These are phyloP conservation scores for Scomberomorus guttatus DNA, from an alignment of 2,797 vertebrate species.

Conservation along the genomic window DNA sequence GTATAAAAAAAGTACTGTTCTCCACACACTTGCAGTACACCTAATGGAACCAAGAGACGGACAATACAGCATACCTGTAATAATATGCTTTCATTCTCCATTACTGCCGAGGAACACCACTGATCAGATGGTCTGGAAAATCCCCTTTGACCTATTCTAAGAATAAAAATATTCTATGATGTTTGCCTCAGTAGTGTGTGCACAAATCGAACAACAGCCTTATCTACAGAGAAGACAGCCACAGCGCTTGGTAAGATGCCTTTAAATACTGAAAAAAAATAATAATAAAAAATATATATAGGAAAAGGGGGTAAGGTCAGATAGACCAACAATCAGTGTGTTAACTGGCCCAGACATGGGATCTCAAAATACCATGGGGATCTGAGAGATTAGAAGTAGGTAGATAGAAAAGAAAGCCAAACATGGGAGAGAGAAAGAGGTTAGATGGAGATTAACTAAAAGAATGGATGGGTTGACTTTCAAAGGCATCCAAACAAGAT, in stretches of 20 bases:
- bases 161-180: slow-evolving; percentile 37
- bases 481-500: slow-evolving; percentile 52
- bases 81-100: slow-evolving; percentile 68
- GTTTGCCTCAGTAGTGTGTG: slow-evolving; percentile 26
- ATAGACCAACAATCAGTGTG: slow-evolving; percentile 10
- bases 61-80: slow-evolving; percentile 51
- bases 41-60: slow-evolving; percentile 64
- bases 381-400: slow-evolving; percentile 7
- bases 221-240: neutral
- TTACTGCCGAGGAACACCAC: slow-evolving; percentile 53
- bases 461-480: slow-evolving; percentile 53
- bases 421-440: slow-evolving; percentile 29
- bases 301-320: neutral
- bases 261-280: neutral
- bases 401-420: slow-evolving; percentile 14
- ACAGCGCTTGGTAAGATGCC: neutral
- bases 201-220: slow-evolving; percentile 20
- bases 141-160: slow-evolving; percentile 35
- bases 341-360: neutral
- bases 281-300: neutral
- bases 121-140: slow-evolving; percentile 58
- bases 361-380: neutral
- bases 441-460: slow-evolving; percentile 45
- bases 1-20: slow-evolving; percentile 36
- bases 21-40: slow-evolving; percentile 30